Conservation (phyloP, 2,888 invertebrate species). For the Gymnocheta viridis region DNA sequence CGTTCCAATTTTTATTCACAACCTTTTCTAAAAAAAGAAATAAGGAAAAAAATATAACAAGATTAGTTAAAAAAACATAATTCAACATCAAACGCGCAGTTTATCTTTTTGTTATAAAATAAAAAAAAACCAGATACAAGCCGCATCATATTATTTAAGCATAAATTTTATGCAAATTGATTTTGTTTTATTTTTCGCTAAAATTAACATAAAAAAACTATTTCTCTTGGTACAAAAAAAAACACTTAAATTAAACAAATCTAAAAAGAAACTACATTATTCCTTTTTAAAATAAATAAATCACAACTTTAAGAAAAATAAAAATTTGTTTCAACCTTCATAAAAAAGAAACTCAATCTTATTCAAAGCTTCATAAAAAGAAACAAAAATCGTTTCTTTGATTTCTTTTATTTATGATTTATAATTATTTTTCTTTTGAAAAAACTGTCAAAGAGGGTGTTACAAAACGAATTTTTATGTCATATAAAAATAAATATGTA, state of each 20-base stretch:
- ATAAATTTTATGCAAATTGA: slow-evolving; percentile 28
- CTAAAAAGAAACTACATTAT: background rate
- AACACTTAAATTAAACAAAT: background rate
- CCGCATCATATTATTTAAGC: background rate
- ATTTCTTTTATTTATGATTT: slow-evolving; percentile 2
- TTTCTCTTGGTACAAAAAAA: background rate
- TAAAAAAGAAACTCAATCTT: background rate
- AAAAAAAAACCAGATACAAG: background rate
- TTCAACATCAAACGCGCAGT: background rate
- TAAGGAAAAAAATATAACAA: background rate
- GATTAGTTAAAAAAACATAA: background rate
- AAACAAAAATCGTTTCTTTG: background rate
- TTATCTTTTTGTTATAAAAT: background rate
- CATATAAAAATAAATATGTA: slow-evolving; percentile 6
- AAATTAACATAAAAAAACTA: slow-evolving; percentile 4
- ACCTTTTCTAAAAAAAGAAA: background rate
- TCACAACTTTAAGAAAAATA: too few relatives aligned
- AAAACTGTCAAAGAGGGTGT: background rate
- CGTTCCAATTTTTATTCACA: background rate
- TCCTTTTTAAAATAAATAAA: background rate
- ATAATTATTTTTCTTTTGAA: background rate
- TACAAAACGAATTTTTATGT: background rate
- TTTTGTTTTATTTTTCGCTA: background rate
- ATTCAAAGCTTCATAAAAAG: background rate
- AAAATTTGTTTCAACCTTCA: slow-evolving; percentile 6